phyloP scores from a whole-genome alignment of 1,140 invertebrate genomes.

The Drosophila sturtevanti region DNA sequence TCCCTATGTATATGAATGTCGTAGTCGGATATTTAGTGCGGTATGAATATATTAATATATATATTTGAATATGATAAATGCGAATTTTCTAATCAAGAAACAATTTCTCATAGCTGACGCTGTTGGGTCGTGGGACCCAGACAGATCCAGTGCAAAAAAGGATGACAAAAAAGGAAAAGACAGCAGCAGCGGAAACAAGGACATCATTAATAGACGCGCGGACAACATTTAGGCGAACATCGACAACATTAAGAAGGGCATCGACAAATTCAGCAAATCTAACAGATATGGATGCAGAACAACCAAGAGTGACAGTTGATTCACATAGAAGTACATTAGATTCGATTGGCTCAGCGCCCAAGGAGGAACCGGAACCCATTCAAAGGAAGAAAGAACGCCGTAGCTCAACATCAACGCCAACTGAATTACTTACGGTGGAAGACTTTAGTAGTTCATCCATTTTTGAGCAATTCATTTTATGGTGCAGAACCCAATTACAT shows the following conservation, averaged over 20 bases:
- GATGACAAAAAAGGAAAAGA: neutral
- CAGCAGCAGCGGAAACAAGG: neutral
- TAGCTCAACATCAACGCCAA: neutral
- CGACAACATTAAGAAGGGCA: neutral
- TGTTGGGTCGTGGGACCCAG: neutral
- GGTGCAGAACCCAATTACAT: constrained; percentile 2
- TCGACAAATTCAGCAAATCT: neutral
- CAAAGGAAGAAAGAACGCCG: neutral
- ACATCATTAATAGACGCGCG: neutral
- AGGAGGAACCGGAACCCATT: too few species aligned
- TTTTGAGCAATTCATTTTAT: constrained; percentile 21
- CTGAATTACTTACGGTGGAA: neutral
- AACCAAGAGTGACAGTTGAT: neutral
- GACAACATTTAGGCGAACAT: too few species aligned
- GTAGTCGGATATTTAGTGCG: constrained; percentile 40
- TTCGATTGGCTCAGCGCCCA: neutral
- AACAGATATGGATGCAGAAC: neutral
- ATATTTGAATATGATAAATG: neutral
- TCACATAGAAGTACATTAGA: neutral
- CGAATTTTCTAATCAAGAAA: neutral
- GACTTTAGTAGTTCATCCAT: constrained; percentile 8
- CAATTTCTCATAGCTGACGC: constrained; percentile 3
- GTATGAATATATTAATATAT: constrained; percentile 46
- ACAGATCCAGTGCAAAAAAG: neutral
- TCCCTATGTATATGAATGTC: constrained; percentile 49